Evolutionary conservation across 2,797 vertebrate species (phyloP), one percentile per base, ranked within the genome.

Genomic region (Scleropages formosus): DNA sequence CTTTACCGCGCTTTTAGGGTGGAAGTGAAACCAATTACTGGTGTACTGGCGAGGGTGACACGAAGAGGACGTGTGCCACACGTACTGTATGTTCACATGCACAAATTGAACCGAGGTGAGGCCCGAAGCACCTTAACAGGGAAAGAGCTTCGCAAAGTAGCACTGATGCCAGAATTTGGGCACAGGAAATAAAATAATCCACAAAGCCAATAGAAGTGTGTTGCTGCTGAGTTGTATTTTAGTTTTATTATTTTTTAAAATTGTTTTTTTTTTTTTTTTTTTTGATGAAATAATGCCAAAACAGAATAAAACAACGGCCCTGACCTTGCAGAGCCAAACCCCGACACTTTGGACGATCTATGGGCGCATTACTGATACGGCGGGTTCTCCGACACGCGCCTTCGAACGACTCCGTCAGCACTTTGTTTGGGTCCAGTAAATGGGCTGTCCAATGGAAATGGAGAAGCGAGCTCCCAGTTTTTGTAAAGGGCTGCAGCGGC

Each of bases 371-470:
- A 91, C 90, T 90, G 88, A 90, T 89, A 88, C 86, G 85, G 84
- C 86, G 83, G 85, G 85, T 85, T 87, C 84, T 83, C 84, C 82
- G 51, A 62, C 84, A 86, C 85, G 81, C 62, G 77, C 83, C 84
- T 82, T 87, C 90, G 87, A 92, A 93, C 88, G 85, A 80, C 86
- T 80, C 86, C 89, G 92, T 94, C 92, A 94, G 93, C 92, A 93
- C 84, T 93, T 94, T 89, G 82, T 86, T 80, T 80, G 88, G 90
- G 90, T 91, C 90, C 93, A 89, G 92, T 89, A 94, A 93, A 94
- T 94, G 92, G 93, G 92, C 92, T 93, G 92, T 93, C 90, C 90
- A 91, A 92, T 92, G 91, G 92, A 92, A 92, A 94, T 90, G 89
- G 90, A 92, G 92, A 90, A 89, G 87, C 88, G 88, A 89, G 88